These are phyloP conservation scores for Corapipo altera DNA, from an alignment of 2,113 vertebrate genomes.

Conservation along the genomic window DNA sequence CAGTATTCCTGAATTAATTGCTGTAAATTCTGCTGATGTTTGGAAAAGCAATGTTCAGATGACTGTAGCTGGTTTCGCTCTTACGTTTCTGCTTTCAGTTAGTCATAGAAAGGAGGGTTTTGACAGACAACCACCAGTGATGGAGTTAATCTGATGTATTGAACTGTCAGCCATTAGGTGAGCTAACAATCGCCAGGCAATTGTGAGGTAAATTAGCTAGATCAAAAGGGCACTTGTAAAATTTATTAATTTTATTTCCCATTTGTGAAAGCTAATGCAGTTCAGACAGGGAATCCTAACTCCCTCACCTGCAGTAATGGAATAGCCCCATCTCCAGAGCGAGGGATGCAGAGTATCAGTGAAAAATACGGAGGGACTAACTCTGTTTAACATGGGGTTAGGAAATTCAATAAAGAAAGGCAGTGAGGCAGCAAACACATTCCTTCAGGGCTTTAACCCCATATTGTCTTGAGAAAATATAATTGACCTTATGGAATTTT, in stretches of 20 bases:
- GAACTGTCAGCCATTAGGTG: background rate
- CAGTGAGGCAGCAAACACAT: background rate
- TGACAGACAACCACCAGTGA: background rate
- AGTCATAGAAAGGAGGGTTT: background rate
- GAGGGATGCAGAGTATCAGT: background rate
- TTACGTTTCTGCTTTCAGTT: background rate
- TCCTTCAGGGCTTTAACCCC: background rate
- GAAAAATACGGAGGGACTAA: background rate
- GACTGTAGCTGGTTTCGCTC: background rate
- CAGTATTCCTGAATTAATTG: background rate
- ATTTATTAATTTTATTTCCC: slow-evolving; percentile 25
- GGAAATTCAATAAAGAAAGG: background rate
- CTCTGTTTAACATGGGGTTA: background rate
- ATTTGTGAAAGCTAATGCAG: background rate
- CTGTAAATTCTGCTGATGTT: background rate
- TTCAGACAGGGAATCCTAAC: background rate
- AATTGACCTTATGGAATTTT: background rate
- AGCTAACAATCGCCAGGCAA: background rate
- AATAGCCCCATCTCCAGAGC: background rate
- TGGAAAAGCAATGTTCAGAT: background rate
- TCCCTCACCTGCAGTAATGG: background rate
- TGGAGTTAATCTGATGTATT: background rate
- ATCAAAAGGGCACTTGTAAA: slow-evolving; percentile 27
- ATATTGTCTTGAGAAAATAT: background rate
- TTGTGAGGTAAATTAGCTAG: slow-evolving; percentile 2